Evolutionary conservation across 2,888 invertebrate genomes (phyloP).

Genomic region (Embidobia sp.): DNA sequence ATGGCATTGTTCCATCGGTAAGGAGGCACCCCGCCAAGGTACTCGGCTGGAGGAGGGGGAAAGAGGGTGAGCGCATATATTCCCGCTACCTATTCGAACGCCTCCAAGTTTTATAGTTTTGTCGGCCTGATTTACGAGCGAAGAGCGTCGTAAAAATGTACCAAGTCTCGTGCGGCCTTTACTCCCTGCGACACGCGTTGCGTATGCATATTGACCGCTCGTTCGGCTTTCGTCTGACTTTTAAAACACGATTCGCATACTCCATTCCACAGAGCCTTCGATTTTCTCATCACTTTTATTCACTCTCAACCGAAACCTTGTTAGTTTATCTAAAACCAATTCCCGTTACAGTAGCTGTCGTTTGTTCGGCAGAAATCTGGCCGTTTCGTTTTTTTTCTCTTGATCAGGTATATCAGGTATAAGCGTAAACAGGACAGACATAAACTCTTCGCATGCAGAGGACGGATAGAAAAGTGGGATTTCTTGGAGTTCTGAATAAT

Average conservation of each 20-base stretch:
- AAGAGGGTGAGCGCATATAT: constrained; percentile 51
- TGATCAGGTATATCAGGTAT: too few species aligned
- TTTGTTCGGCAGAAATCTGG: too few species aligned
- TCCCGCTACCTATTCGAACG: constrained; percentile 66
- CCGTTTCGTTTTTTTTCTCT: too few species aligned
- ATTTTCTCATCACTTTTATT: constrained; percentile 38
- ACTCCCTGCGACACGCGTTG: constrained; percentile 55
- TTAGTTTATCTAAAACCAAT: too few species aligned
- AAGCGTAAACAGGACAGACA: too few species aligned
- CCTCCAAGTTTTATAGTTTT: constrained; percentile 74
- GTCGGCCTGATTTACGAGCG: constrained; percentile 76
- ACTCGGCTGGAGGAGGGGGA: constrained; percentile 17
- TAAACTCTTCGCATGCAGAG: too few species aligned
- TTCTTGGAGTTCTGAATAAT: too few species aligned
- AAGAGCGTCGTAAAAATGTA: constrained; percentile 75
- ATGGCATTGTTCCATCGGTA: constrained; percentile 53
- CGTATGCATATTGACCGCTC: constrained; percentile 49
- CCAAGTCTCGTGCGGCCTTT: constrained; percentile 67
- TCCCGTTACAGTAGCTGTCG: too few species aligned
- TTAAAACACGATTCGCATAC: constrained; percentile 24
- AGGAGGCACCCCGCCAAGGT: constrained; percentile 58
- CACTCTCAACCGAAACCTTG: too few species aligned
- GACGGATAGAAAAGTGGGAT: too few species aligned
- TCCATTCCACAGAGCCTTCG: constrained; percentile 1
- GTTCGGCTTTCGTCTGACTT: constrained; percentile 15